Evolutionary conservation across 1,140 invertebrate species (phyloP), one percentile per base, ranked within the genome.

Genomic region (Drosophila biarmipes): DNA sequence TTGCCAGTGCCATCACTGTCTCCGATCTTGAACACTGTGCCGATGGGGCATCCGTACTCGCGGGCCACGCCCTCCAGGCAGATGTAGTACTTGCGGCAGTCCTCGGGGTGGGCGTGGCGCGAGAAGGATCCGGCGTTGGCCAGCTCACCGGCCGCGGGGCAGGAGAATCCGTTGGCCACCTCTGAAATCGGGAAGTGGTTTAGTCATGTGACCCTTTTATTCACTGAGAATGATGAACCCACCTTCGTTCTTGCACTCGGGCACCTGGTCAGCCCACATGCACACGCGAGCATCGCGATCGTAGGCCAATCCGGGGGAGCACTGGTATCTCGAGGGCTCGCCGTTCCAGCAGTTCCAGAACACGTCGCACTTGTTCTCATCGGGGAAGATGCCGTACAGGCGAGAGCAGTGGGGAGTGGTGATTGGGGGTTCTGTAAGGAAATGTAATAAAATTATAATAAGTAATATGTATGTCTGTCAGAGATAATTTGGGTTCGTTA

Each of bases 301-400:
- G 93, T 98, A 98, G 73, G 97, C 97, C 6, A 98, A 93, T 85
- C 98, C 98, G 77, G 97, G 97, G 80, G 97, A 97, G 93, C 98
- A 98, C 92, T 98, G 97, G 92, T 98, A 98, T 77, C 96, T 95
- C 80, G 96, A 97, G 8, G 97, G 95, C 92, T 98, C 97, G 38
- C 97, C 98, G 92, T 98, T 98, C 97, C 97, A 98, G 93, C 98
- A 98, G 92, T 97, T 98, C 96, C 97, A 98, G 95, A 98, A 98
- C 2, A 97, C 96, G 92, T 97, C 96, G 92, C 97, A 98, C 92
- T 98, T 97, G 68, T 94, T 93, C 19, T 96, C 96, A 91, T 98
- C 97, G 58, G 97, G 92, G 94, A 98, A 98, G 92, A 98, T 98
- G 90, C 98, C 98, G 92, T 98, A 98, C 45, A 98, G 93, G 49